A percentile compares a stretch with the other conserved stretches of the same genome.
Evolutionary conservation across 2,797 vertebrate species (phyloP).

Genomic region (Alosa sapidissima): DNA sequence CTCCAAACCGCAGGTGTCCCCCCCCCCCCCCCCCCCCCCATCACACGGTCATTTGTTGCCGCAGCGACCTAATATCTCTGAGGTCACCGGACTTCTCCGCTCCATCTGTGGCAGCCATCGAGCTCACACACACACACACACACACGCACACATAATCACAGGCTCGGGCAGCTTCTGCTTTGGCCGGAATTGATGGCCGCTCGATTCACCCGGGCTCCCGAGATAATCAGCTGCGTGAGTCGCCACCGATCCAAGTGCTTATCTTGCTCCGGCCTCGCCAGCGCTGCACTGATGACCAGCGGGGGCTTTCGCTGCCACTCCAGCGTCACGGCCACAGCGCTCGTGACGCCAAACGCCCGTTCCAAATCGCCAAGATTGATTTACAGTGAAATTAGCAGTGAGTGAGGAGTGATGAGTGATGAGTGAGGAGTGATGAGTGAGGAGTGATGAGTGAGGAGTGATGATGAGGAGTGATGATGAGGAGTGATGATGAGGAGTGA

Average conservation of each 20-base stretch:
- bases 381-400: background rate
- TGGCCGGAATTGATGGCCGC: conserved; percentile 69
- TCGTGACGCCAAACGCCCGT: background rate
- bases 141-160: conserved; percentile 33
- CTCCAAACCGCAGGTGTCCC: conserved; percentile 19
- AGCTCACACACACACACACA: too few relatives aligned
- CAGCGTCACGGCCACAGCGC: conserved; percentile 43
- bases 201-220: conserved; percentile 63
- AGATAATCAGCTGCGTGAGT: conserved; percentile 75
- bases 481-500: too few relatives aligned
- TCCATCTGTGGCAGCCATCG: conserved; percentile 61
- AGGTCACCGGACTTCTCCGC: conserved; percentile 66
- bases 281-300: conserved; percentile 65
- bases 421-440: too few relatives aligned
- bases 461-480: too few relatives aligned
- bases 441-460: too few relatives aligned
- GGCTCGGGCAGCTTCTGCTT: conserved; percentile 52
- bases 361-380: background rate
- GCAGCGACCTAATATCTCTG: conserved; percentile 50
- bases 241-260: conserved; percentile 73
- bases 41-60: conserved; percentile 6
- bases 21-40: background rate
- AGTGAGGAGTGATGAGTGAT: too few relatives aligned
- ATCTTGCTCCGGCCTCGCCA: conserved; percentile 68
- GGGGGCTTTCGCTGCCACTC: conserved; percentile 56